Evolutionary conservation across 2,888 invertebrate genomes (phyloP).

Genomic region (Heteromyza rotundicornis): DNA sequence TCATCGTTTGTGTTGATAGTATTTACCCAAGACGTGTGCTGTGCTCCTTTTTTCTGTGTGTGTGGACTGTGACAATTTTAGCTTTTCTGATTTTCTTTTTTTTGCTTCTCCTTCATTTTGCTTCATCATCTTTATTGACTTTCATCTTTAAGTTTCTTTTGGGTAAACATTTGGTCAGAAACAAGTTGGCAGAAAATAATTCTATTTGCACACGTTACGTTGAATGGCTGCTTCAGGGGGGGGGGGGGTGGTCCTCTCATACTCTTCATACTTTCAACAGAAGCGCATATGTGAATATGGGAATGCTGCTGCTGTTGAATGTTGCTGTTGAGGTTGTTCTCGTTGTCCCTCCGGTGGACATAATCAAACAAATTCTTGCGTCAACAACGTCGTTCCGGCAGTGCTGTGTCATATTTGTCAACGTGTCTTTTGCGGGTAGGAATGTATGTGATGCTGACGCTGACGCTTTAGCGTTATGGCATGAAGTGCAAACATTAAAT

Average conservation of each 20-base stretch:
- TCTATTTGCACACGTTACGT: conserved; percentile 1
- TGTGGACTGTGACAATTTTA: too few relatives aligned
- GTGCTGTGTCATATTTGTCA: not conserved
- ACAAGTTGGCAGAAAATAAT: not conserved
- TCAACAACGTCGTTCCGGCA: conserved; percentile 5
- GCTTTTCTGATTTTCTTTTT: too few relatives aligned
- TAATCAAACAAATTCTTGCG: conserved; percentile 7
- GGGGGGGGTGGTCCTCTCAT: not conserved
- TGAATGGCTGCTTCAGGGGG: not conserved
- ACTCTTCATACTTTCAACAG: too few relatives aligned
- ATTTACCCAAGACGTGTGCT: too few relatives aligned
- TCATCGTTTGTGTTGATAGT: too few relatives aligned
- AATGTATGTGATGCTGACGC: not conserved
- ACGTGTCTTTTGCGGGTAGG: not conserved
- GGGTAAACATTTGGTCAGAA: not conserved
- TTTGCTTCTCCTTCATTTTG: too few relatives aligned
- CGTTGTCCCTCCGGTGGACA: not conserved
- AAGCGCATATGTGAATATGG: too few relatives aligned
- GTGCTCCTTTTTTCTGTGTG: too few relatives aligned
- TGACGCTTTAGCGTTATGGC: not conserved
- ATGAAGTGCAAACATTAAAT: conserved; percentile 1
- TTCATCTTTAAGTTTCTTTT: not conserved
- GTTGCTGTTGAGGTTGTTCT: too few relatives aligned
- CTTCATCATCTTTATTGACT: not conserved
- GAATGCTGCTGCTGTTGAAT: too few relatives aligned